A percentile compares a stretch with the other conserved stretches of the same genome.
phyloP scores from a whole-genome alignment of 2,113 vertebrate genomes.

The Otis tarda region DNA sequence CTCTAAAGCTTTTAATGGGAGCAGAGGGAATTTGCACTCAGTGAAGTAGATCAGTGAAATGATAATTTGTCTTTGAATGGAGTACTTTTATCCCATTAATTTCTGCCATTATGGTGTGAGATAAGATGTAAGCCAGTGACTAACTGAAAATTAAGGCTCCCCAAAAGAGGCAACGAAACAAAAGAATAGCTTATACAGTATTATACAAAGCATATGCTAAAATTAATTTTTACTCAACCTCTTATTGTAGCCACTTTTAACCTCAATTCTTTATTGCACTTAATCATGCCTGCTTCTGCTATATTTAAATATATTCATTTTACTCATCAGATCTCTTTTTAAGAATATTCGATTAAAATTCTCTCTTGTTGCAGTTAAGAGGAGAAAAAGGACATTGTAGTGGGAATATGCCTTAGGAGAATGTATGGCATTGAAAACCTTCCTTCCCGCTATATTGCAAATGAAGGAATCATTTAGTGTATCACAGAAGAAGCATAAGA shows the following conservation, averaged over 20 bases:
- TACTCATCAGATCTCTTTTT: not conserved
- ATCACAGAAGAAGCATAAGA: not conserved
- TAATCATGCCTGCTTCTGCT: conserved; percentile 42
- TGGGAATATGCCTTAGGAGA: not conserved
- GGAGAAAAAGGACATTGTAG: not conserved
- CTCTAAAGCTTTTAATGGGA: conserved; percentile 75
- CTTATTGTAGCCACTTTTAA: conserved; percentile 47
- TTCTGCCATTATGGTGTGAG: conserved; percentile 70
- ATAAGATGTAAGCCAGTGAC: conserved; percentile 72
- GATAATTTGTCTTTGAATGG: conserved; percentile 80
- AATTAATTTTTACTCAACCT: conserved; percentile 65
- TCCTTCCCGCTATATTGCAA: not conserved
- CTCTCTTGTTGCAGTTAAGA: not conserved
- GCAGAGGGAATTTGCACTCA: conserved; percentile 72
- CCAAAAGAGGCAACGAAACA: conserved; percentile 57
- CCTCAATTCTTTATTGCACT: conserved; percentile 37
- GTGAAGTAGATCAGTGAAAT: conserved; percentile 78
- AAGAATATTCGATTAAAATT: conserved; percentile 27
- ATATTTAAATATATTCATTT: conserved; percentile 45
- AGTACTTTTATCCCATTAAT: conserved; percentile 80
- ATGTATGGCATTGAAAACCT: not conserved
- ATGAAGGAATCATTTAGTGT: not conserved
- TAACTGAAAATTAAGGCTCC: conserved; percentile 71
- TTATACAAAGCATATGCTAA: conserved; percentile 44
- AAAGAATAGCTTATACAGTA: conserved; percentile 61